phyloP scores from a whole-genome alignment of 2,888 invertebrate genomes.

The Flexamia atlantica region DNA sequence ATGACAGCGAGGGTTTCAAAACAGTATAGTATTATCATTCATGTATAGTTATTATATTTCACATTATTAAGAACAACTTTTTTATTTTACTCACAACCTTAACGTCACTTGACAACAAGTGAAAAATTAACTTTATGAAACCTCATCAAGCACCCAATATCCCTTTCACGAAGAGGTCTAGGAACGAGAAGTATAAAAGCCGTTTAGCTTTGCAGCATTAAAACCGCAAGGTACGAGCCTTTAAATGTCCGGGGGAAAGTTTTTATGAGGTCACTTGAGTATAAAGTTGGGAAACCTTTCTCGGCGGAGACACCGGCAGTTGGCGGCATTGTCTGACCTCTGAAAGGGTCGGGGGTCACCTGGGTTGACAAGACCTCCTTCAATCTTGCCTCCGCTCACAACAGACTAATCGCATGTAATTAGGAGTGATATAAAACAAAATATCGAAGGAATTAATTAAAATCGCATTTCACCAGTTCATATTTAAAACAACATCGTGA shows the following conservation, averaged over 20 bases:
- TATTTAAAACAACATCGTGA: too few species aligned
- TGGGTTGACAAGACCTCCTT: slow-evolving; percentile 32
- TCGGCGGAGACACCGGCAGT: slow-evolving; percentile 3
- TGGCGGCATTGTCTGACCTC: slow-evolving; percentile 31
- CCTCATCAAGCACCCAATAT: too few species aligned
- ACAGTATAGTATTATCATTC: too few species aligned
- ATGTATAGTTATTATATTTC: too few species aligned
- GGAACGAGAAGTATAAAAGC: background rate
- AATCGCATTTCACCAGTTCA: too few species aligned
- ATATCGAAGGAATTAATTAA: too few species aligned
- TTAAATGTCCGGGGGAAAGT: slow-evolving; percentile 16
- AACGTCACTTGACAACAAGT: too few species aligned
- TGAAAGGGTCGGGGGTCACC: slow-evolving; percentile 10
- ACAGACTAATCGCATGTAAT: slow-evolving; percentile 10
- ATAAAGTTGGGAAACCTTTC: slow-evolving; percentile 35
- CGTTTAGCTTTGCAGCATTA: background rate
- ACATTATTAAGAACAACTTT: too few species aligned
- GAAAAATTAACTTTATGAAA: too few species aligned
- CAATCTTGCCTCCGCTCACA: slow-evolving; percentile 13
- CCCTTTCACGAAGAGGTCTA: too few species aligned
- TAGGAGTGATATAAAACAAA: background rate
- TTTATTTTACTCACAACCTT: too few species aligned
- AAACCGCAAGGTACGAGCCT: background rate
- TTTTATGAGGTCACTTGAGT: slow-evolving; percentile 42
- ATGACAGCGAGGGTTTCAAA: too few species aligned